These are phyloP conservation scores for Triplophysa dalaica DNA, from an alignment of 2,113 vertebrate species.

Conservation along the genomic window DNA sequence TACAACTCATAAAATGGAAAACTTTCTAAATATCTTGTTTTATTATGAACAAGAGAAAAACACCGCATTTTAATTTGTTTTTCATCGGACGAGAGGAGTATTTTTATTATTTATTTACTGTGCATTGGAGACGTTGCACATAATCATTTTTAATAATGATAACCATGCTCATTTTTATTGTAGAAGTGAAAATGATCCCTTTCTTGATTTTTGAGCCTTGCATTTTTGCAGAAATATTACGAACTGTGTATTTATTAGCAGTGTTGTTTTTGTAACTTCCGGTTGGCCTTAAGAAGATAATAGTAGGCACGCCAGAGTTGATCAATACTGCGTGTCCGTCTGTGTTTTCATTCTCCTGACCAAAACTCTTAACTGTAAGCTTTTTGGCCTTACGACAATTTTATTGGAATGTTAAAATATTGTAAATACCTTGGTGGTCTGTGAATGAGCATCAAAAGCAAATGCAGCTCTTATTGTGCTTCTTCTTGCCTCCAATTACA, in stretches of 20 bases:
- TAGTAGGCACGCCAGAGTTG: constrained; percentile 8
- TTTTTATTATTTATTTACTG: not conserved
- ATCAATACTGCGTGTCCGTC: constrained; percentile 41
- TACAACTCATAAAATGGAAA: constrained; percentile 11
- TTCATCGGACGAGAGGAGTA: not conserved
- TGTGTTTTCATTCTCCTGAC: constrained; percentile 18
- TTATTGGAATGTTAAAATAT: constrained; percentile 28
- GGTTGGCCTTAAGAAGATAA: constrained; percentile 19
- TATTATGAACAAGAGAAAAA: not conserved
- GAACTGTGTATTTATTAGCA: not conserved
- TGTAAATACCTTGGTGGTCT: not conserved
- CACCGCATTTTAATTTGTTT: not conserved
- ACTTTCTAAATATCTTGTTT: constrained; percentile 14
- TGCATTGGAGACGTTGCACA: no score
- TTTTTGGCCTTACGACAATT: not conserved
- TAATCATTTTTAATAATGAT: no score
- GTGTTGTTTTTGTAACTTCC: not conserved
- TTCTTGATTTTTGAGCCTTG: not conserved
- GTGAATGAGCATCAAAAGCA: constrained; percentile 12
- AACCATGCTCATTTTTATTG: no score
- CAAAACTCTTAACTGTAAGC: constrained; percentile 28
- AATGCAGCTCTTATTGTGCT: not conserved
- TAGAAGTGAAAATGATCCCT: not conserved
- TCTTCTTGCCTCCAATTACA: not conserved
- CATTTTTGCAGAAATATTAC: not conserved